Percentiles rank a stretch among this genome's conserved stretches.
Conservation (phyloP, 2,113 vertebrate genomes). For the Bubo scandiacus region DNA sequence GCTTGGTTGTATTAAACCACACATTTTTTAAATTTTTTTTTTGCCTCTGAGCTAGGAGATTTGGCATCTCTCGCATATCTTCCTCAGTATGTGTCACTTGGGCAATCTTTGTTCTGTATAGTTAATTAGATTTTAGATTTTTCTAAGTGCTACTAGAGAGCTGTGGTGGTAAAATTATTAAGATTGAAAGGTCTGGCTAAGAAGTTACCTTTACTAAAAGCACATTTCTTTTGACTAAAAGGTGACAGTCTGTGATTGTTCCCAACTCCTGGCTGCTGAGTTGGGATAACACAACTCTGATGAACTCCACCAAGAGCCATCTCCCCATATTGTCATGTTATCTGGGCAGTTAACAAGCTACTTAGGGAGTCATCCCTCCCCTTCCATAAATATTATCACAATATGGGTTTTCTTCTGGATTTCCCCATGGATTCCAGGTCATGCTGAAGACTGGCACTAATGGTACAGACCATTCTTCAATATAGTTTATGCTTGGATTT, state of each 20-base stretch:
- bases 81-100: background rate
- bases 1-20: background rate
- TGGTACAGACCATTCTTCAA: background rate
- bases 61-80: background rate
- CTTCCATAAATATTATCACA: background rate
- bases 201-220: background rate
- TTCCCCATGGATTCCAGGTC: background rate
- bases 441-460: background rate
- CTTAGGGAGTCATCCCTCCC: background rate
- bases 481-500: background rate
- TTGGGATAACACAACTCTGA: background rate
- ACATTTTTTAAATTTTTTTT: background rate
- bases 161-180: background rate
- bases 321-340: fast-evolving
- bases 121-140: background rate
- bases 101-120: background rate
- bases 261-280: background rate
- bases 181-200: background rate
- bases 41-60: background rate
- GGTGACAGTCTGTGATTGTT: background rate
- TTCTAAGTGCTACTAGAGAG: background rate
- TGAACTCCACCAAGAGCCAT: background rate
- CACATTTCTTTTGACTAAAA: background rate
- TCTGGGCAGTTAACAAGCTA: background rate
- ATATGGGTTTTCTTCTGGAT: background rate